A percentile compares a stretch with the other conserved stretches of the same genome.
phyloP scores from a whole-genome alignment of 2,888 invertebrate species.

The Gymnoscelis rufifasciata region DNA sequence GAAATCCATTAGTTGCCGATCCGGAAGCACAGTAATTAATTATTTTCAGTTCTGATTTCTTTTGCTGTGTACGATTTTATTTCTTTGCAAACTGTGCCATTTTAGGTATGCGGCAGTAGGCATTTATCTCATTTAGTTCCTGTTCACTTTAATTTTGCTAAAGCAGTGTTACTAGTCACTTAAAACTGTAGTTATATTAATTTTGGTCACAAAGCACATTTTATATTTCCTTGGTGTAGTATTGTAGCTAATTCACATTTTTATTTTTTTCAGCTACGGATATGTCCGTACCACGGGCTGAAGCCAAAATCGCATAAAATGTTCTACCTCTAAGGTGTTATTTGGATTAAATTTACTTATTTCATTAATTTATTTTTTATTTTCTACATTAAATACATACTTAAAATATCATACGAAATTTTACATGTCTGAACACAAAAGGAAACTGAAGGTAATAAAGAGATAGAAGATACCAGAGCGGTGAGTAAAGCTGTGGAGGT shows the following conservation, averaged over 20 bases:
- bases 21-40: background rate
- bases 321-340: slow-evolving; percentile 17
- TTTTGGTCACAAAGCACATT: background rate
- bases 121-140: too few relatives aligned
- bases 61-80: background rate
- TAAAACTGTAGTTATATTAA: too few relatives aligned
- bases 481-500: slow-evolving; percentile 17
- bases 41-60: background rate
- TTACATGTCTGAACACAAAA: slow-evolving; percentile 73
- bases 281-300: slow-evolving; percentile 56
- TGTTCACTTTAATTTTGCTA: slow-evolving; percentile 5
- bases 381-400: slow-evolving; percentile 8
- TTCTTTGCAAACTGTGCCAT: too few relatives aligned
- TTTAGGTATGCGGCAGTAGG: too few relatives aligned
- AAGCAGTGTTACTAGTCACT: too few relatives aligned
- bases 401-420: slow-evolving; percentile 34
- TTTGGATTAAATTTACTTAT: slow-evolving; percentile 25
- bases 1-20: slow-evolving; percentile 10
- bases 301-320: slow-evolving; percentile 29
- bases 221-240: too few relatives aligned
- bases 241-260: slow-evolving; percentile 30
- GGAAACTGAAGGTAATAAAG: slow-evolving; percentile 39
- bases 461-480: slow-evolving; percentile 26
- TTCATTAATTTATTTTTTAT: background rate
- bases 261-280: slow-evolving; percentile 56